phyloP scores from a whole-genome alignment of 2,113 vertebrate genomes.

The Aspiorhynchus laticeps region DNA sequence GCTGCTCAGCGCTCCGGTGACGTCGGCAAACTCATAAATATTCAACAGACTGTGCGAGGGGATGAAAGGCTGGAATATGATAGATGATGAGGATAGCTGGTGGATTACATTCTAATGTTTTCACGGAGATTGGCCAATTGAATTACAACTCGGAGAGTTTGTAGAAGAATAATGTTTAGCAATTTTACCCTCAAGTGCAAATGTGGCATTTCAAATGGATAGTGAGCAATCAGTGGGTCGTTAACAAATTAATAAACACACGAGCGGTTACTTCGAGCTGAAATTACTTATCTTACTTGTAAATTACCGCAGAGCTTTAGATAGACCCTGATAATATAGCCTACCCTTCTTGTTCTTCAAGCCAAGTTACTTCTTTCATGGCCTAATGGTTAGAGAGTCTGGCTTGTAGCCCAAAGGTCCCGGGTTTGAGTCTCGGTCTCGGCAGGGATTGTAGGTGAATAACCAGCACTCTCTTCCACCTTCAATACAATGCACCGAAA shows the following conservation, averaged over 20 bases:
- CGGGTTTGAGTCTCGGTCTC: too few species aligned
- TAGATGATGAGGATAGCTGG: conserved; percentile 37
- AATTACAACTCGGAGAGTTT: neutral
- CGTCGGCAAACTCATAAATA: conserved; percentile 74
- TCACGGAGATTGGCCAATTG: conserved; percentile 4
- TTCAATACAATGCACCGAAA: too few species aligned
- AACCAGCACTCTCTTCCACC: too few species aligned
- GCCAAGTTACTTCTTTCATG: too few species aligned
- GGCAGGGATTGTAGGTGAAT: too few species aligned
- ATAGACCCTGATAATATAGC: neutral
- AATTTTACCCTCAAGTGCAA: neutral
- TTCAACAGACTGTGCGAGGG: conserved; percentile 59
- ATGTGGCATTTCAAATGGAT: neutral
- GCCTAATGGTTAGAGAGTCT: too few species aligned
- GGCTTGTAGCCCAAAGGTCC: too few species aligned
- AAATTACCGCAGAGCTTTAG: neutral
- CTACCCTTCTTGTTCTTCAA: too few species aligned
- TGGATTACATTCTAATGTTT: conserved; percentile 27
- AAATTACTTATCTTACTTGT: neutral
- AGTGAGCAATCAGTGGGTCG: neutral
- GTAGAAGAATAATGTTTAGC: neutral
- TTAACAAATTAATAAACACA: neutral
- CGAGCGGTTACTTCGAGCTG: neutral
- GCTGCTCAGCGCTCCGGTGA: conserved; percentile 70
- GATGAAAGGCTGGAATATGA: conserved; percentile 57